These are phyloP conservation scores for Netelia melanura DNA, from an alignment of 2,888 invertebrate species.

Conservation along the genomic window DNA sequence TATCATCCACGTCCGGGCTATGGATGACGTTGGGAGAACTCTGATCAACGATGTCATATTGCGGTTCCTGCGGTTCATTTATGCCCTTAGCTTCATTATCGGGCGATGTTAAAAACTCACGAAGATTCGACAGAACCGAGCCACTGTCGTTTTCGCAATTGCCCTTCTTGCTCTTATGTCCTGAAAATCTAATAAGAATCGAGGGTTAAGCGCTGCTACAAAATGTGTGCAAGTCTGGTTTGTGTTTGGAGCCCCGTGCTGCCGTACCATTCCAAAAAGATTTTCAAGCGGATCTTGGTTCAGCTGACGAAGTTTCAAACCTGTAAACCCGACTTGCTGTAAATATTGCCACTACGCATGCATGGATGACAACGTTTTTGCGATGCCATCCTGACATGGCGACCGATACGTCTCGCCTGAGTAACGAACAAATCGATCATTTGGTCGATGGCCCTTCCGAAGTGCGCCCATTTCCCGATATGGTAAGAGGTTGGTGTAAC, in stretches of 20 bases:
- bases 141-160: neutral
- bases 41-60: neutral
- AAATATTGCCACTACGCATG: too few relatives aligned
- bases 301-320: constrained; percentile 5
- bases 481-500: neutral
- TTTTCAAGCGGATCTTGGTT: constrained; percentile 39
- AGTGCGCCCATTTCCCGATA: constrained; percentile 20
- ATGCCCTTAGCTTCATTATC: neutral
- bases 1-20: neutral
- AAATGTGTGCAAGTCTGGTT: constrained; percentile 14
- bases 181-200: neutral
- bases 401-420: constrained; percentile 17
- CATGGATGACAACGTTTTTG: neutral
- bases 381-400: constrained; percentile 8
- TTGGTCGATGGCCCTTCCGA: neutral
- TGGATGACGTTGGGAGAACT: neutral
- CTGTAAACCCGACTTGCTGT: too few relatives aligned
- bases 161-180: neutral
- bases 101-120: neutral
- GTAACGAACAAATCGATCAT: constrained; percentile 16
- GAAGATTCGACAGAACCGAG: too few relatives aligned
- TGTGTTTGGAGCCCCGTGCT: constrained; percentile 13
- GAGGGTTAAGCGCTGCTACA: constrained; percentile 12
- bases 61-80: neutral
- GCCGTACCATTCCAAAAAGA: constrained; percentile 24